Evolutionary conservation across 2,888 invertebrate species (phyloP).

Genomic region (Chrysomela aeneicollis): DNA sequence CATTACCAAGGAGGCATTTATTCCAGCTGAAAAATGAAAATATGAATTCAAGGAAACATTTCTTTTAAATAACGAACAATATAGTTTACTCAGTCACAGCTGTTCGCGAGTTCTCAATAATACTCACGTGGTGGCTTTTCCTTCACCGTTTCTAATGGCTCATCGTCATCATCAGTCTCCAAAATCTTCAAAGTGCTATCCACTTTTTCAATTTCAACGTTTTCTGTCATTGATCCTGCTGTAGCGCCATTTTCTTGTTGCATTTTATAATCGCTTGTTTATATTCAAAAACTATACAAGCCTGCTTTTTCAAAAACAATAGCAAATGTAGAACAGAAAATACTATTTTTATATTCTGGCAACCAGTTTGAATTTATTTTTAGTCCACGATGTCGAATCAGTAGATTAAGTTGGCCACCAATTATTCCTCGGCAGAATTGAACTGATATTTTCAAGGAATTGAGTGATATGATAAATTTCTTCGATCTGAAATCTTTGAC

Average conservation of each 20-base stretch:
- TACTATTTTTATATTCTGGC: slow-evolving; percentile 29
- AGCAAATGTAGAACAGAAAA: slow-evolving; percentile 6
- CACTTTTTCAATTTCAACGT: slow-evolving; percentile 42
- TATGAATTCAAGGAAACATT: too few species aligned
- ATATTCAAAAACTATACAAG: background rate
- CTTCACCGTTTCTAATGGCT: slow-evolving; percentile 51
- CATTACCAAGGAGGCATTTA: slow-evolving; percentile 55
- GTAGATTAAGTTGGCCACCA: too few species aligned
- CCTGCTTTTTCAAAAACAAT: background rate
- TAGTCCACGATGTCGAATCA: slow-evolving; percentile 1
- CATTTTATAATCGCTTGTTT: slow-evolving; percentile 23
- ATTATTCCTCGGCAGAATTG: too few species aligned
- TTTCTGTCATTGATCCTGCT: slow-evolving; percentile 21
- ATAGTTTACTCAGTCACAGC: too few species aligned
- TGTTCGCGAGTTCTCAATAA: background rate
- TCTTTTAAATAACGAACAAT: too few species aligned
- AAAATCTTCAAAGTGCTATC: slow-evolving; percentile 32
- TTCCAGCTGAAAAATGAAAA: slow-evolving; percentile 53
- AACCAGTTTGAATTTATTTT: slow-evolving; percentile 25
- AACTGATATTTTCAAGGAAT: too few species aligned
- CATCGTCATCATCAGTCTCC: slow-evolving; percentile 42
- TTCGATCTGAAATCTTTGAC: too few species aligned
- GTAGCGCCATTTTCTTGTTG: slow-evolving; percentile 26
- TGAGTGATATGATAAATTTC: too few species aligned
- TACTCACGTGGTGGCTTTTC: slow-evolving; percentile 53